Conservation (phyloP, 2,888 invertebrate genomes). For the Drosophila siamana region DNA sequence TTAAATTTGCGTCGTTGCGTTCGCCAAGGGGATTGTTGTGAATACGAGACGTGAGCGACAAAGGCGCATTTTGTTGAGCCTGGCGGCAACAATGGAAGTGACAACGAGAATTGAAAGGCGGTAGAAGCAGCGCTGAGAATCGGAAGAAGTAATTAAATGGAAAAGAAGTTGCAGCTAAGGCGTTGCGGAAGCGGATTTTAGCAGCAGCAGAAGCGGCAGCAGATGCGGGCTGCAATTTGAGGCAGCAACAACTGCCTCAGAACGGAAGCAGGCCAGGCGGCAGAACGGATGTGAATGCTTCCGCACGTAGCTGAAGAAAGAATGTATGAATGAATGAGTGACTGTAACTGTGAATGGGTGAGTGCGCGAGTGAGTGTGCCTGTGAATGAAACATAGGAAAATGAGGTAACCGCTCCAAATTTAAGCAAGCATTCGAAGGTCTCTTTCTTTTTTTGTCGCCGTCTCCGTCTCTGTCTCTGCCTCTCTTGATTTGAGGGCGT, state of each 20-base stretch:
- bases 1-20: constrained; percentile 40
- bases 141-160: constrained; percentile 83
- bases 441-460: too few relatives aligned
- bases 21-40: constrained; percentile 33
- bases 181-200: constrained; percentile 61
- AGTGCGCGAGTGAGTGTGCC: constrained; percentile 1
- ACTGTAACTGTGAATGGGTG: too few relatives aligned
- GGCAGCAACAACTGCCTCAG: constrained; percentile 44
- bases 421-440: constrained; percentile 46
- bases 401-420: constrained; percentile 37
- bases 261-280: constrained; percentile 59
- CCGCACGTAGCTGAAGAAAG: constrained; percentile 66
- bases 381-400: constrained; percentile 33
- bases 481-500: neutral
- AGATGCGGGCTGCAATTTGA: constrained; percentile 57
- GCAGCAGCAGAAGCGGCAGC: constrained; percentile 40
- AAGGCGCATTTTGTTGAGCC: constrained; percentile 61
- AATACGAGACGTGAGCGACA: constrained; percentile 70
- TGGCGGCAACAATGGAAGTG: constrained; percentile 46
- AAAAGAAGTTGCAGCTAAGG: constrained; percentile 50
- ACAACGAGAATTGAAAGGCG: constrained; percentile 37
- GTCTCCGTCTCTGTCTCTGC: neutral
- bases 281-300: constrained; percentile 78
- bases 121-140: constrained; percentile 75
- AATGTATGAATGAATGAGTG: constrained; percentile 24